A percentile compares a stretch with the other conserved stretches of the same genome.
Conservation (phyloP, 2,113 vertebrate species). For the Artemisiospiza belli region DNA sequence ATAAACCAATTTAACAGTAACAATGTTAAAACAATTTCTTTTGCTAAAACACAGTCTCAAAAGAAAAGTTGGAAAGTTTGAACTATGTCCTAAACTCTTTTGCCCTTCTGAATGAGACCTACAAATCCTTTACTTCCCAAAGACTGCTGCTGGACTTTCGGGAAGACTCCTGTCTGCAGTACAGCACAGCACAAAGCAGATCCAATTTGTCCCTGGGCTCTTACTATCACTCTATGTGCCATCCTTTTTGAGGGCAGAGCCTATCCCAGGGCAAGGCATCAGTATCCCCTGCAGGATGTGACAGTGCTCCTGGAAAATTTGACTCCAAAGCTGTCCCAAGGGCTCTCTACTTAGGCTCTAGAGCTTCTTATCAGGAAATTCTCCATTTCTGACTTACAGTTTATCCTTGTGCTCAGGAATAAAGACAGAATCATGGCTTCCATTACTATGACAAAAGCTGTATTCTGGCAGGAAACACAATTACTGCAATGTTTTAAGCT, state of each 20-base stretch:
- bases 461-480: neutral
- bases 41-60: neutral
- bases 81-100: neutral
- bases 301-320: neutral
- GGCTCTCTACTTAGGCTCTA: neutral
- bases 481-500: neutral
- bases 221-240: neutral
- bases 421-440: neutral
- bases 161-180: neutral
- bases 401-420: neutral
- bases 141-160: neutral
- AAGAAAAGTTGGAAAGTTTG: neutral
- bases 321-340: neutral
- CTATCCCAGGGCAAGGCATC: neutral
- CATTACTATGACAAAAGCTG: neutral
- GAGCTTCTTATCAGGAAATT: neutral
- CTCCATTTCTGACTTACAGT: neutral
- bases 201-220: neutral
- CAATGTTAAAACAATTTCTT: neutral
- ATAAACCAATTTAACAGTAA: neutral
- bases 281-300: neutral
- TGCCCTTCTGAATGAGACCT: neutral
- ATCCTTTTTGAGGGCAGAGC: neutral
- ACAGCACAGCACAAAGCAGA: neutral
- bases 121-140: neutral